Evolutionary conservation across 1,140 invertebrate species (phyloP), one percentile per base, ranked within the genome.

Genomic region (Calliopsis andreniformis): DNA sequence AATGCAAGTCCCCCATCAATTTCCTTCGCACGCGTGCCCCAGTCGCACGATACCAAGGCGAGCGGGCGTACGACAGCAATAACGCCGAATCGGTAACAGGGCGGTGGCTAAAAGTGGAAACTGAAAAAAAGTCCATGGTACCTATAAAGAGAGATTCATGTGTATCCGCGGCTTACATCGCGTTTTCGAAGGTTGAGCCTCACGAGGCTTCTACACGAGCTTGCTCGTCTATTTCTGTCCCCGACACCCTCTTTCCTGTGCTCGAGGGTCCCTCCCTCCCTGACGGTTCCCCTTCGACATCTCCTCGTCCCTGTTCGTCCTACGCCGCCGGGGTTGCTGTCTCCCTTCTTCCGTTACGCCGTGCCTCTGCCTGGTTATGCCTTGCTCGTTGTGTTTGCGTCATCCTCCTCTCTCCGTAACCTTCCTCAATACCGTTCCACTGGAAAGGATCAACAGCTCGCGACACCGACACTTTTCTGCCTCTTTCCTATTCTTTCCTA

Each of bases 241-340:
- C 59, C 84, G 84, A 84, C 85, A 86, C 85, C 85, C 85, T 86
- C 85, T 86, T 86, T 86, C 85, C 85, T 86, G 84, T 83, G 55
- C 61, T 58, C 28, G 58, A 69, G 80, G 58, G 67, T 68, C 42
- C 51, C 68, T 63, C 68, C 66, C 56, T 32, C 14, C 49, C 10
- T 20, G 25, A 28, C 3, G 28, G 20, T 58, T 58, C 62, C 73
- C 84, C 45, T 72, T 51, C 62, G 81, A 62, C 64, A 76, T 78
- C 76, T 43, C 58, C 80, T 28, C 51, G 28, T 76, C 78, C 63
- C 66, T 67, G 51, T 47, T 73, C 63, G 69, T 70, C 79, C 79
- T 82, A 70, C 62, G 55, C 25, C 42, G 5, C 32, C 35, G 42
- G 51, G 72, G 80, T 73, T 75, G 64, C 75, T 58, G 20, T 81